Evolutionary conservation across 2,888 invertebrate genomes (phyloP).

Genomic region (Himalopsyche kuldschensis): DNA sequence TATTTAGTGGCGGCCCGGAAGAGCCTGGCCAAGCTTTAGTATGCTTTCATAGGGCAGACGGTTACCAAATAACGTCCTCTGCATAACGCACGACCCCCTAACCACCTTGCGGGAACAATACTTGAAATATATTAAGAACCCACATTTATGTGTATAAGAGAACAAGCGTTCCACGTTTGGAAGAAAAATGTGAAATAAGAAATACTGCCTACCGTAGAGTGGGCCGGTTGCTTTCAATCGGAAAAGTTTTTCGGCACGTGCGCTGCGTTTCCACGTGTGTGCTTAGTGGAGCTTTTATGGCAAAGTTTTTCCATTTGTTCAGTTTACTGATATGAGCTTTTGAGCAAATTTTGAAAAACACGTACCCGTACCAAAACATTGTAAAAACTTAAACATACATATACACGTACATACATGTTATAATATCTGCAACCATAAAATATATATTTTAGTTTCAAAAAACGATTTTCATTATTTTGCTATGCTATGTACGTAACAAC

Average conservation of each 20-base stretch:
- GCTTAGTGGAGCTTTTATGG: neutral
- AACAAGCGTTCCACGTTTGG: neutral
- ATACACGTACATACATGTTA: too few relatives aligned
- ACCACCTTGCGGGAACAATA: neutral
- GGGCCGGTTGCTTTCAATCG: neutral
- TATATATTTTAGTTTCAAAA: too few relatives aligned
- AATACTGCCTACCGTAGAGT: neutral
- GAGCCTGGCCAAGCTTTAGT: neutral
- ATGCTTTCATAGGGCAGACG: neutral
- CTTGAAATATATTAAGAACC: slow-evolving; percentile 10
- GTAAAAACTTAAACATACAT: too few relatives aligned
- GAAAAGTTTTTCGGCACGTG: neutral
- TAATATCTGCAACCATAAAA: too few relatives aligned
- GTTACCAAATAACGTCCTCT: slow-evolving; percentile 4
- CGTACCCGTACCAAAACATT: neutral
- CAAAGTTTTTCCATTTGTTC: neutral
- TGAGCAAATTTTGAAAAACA: neutral
- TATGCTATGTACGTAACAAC: too few relatives aligned
- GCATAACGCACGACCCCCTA: slow-evolving; percentile 1
- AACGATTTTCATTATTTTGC: too few relatives aligned
- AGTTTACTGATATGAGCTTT: neutral
- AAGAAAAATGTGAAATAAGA: slow-evolving; percentile 1
- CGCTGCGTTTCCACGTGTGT: neutral
- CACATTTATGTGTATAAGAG: neutral
- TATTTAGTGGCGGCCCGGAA: slow-evolving; percentile 1